Evolutionary conservation across 2,888 invertebrate genomes (phyloP), one percentile per base, ranked within the genome.

Genomic region (Acrobasis suavella): DNA sequence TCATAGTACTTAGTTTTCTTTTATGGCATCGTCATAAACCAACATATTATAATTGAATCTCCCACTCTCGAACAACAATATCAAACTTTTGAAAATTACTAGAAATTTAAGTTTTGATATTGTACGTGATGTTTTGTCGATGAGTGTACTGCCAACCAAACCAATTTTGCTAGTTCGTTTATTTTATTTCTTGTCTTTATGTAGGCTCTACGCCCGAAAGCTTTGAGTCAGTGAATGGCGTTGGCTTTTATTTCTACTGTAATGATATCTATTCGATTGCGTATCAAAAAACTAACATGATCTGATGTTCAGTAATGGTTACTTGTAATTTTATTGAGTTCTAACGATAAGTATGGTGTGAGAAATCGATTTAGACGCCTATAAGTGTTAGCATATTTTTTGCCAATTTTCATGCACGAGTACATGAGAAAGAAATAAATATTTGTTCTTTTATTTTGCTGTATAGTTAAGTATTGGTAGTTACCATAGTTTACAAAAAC

Each of bases 151-250:
- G 10, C 10, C 42, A 5, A 42, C 12, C 12, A 14, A 42, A 42
- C 42, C 42, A 42, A 9, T 42, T 42, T 42, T 10, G 3, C 10
- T 12, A 42, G 42, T 46, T 42, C 56, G 50, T 46, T 46, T 46
- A 1, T n/a, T 46, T 46, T 46, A 46, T 46, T 46, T 46, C 32
- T 32, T 32, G 32, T 8, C 32, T 32, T 32, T 32, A 32, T 32
- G 32, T 32, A 32, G 32, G 32, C 32, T 32, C 74, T 74, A 73
- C 63, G 60, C 66, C 67, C 61, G 67, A 74, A 70, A 72, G 69
- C 69, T 72, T 68, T 63, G 61, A 65, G 68, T 62, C 62, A 69
- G 72, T 69, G 73, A 75, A 72, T 68, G 68, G 70, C 50, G 58
- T 60, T 46, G 58, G n/a, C 63, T 66, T 64, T 67, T 65, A 65